A percentile compares a stretch with the other conserved stretches of the same genome.
Evolutionary conservation across 2,797 vertebrate genomes (phyloP).

Genomic region (Microcaecilia unicolor): DNA sequence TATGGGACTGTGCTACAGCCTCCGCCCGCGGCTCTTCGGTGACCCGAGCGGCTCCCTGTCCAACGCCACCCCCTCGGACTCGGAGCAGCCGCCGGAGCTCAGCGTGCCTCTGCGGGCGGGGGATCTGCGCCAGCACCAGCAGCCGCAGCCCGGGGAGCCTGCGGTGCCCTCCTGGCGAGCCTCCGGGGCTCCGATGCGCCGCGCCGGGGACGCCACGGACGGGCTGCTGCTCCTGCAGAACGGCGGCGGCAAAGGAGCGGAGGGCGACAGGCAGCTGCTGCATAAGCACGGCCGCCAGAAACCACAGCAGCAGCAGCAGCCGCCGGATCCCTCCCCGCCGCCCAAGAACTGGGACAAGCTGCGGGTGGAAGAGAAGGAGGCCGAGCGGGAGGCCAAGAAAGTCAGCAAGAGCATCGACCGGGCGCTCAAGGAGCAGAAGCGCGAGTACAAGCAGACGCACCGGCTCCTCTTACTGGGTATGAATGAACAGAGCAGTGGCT

Average conservation of each 20-base stretch:
- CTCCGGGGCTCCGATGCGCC: neutral
- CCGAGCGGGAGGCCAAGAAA: conserved; percentile 84
- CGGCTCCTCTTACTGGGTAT: conserved; percentile 88
- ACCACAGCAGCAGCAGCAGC: conserved; percentile 56
- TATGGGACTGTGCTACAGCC: conserved; percentile 94
- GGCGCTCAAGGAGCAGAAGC: conserved; percentile 79
- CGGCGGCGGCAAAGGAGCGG: conserved; percentile 29
- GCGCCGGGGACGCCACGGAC: conserved; percentile 11
- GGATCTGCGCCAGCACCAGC: conserved; percentile 40
- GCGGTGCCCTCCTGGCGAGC: neutral
- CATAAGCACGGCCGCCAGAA: conserved; percentile 39
- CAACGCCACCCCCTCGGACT: conserved; percentile 49
- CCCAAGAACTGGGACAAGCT: conserved; percentile 79
- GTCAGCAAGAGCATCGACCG: conserved; percentile 86
- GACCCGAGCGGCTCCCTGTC: conserved; percentile 67
- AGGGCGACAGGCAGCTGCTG: neutral
- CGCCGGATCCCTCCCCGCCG: conserved; percentile 25
- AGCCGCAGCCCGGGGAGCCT: neutral
- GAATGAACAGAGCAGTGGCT: too few relatives aligned
- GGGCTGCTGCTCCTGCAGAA: conserved; percentile 33
- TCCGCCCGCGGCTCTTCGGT: conserved; percentile 89
- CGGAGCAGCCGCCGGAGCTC: conserved; percentile 61
- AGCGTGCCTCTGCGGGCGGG: conserved; percentile 39
- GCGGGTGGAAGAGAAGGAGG: conserved; percentile 84
- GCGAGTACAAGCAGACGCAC: conserved; percentile 89